Evolutionary conservation across 2,888 invertebrate species (phyloP), one percentile per base, ranked within the genome.

Genomic region (Timandra comae): DNA sequence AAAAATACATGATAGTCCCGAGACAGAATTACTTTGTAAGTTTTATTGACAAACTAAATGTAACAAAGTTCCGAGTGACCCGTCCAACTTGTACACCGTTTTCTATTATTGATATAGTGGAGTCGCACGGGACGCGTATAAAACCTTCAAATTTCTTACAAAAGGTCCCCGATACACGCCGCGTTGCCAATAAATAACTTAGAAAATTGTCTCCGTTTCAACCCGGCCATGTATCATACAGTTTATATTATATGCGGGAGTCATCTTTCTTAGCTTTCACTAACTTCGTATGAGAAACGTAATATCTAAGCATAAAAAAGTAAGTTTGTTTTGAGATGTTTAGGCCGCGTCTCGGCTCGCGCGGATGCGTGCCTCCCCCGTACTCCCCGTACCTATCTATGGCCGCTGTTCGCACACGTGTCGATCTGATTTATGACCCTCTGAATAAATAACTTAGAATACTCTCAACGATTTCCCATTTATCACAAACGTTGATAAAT

Each of bases 381-480:
- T 35, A 13, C 35, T 30, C 26, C 30, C 41, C 42, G 27, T 35
- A 49, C 50, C 46, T 47, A 46, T 56, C 53, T 56, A 47, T 41
- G 16, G 3, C 42, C 24, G 69, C 65, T 62, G 58, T n/a, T n/a
- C 50, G 50, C 56, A 64, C 79, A 79, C 75, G 79, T 77, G 79
- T 68, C 69, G 63, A 70, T 69, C 59, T 81, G 80, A 82, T 80
- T 80, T 82, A 81, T 73, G 60, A 52, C 59, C 61, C 44, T 63
- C 64, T 72, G 75, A 76, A 81, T 80, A 78, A 74, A 78, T 77
- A 75, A 73, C 61, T 63, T 59, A 44, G 52, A 56, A 63, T 62
- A 63, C 60, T 64, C 62, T 60, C 49, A 45, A 49, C 41, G 46
- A 56, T 55, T 54, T 49, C 38, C 35, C 43, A 46, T 52, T 55